These are phyloP conservation scores for Arenicola marina DNA, from an alignment of 2,888 invertebrate species.

Conservation along the genomic window DNA sequence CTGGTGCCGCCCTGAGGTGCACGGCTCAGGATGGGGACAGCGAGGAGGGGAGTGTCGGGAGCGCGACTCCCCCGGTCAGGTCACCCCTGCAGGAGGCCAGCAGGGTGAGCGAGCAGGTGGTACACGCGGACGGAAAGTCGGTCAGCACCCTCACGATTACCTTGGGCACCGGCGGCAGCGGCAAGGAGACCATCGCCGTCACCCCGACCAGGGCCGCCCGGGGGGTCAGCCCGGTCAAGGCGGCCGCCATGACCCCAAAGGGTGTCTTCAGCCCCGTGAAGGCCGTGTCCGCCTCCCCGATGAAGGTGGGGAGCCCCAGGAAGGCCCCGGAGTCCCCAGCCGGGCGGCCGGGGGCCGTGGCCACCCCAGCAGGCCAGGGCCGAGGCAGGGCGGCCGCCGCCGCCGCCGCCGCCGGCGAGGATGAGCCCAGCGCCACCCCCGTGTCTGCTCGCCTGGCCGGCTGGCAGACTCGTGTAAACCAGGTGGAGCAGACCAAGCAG, in stretches of 20 bases:
- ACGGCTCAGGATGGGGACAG: neutral
- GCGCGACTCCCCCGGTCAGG: neutral
- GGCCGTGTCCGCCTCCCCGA: neutral
- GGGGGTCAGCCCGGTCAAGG: neutral
- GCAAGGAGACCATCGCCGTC: neutral
- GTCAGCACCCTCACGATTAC: neutral
- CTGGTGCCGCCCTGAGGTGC: neutral
- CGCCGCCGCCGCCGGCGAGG: too few species aligned
- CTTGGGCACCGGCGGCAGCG: neutral
- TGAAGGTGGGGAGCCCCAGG: neutral
- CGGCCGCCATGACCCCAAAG: neutral
- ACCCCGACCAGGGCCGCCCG: too few species aligned
- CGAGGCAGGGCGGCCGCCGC: neutral
- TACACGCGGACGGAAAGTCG: neutral
- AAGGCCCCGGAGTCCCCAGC: neutral
- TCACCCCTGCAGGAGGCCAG: neutral
- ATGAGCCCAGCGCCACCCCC: slow-evolving; percentile 52
- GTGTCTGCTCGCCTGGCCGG: slow-evolving; percentile 53
- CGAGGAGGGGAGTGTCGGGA: neutral
- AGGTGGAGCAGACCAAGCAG: neutral
- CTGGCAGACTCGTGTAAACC: slow-evolving; percentile 45
- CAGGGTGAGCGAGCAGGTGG: neutral
- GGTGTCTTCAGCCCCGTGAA: neutral
- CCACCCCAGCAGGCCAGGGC: neutral
- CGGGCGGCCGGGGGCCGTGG: neutral